phyloP scores from a whole-genome alignment of 2,888 invertebrate species.

The Caenorhabditis virilis region DNA sequence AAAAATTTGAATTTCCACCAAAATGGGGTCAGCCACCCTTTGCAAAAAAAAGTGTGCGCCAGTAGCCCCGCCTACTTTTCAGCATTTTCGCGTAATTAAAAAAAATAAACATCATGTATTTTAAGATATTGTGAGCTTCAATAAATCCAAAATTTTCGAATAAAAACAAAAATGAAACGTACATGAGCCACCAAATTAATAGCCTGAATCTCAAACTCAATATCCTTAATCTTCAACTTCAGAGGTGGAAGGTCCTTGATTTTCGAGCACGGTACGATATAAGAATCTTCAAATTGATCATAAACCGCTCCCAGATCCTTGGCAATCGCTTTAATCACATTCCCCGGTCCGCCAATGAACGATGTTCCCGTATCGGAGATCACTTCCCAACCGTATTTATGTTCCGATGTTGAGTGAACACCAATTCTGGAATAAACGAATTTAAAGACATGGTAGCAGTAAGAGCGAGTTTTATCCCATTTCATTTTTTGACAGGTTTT shows the following conservation, averaged over 20 bases:
- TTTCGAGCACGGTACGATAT: slow-evolving; percentile 28
- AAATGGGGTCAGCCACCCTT: no score
- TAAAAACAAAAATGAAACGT: no score
- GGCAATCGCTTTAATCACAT: slow-evolving; percentile 24
- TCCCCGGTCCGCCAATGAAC: slow-evolving; percentile 45
- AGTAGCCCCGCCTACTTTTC: no score
- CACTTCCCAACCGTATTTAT: slow-evolving; percentile 34
- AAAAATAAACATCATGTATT: no score
- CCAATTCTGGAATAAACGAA: slow-evolving; percentile 28
- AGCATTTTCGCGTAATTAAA: no score
- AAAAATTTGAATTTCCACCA: no score
- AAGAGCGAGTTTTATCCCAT: no score
- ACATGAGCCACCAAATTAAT: slow-evolving; percentile 33
- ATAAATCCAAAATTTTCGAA: no score
- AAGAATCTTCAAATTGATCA: slow-evolving; percentile 22
- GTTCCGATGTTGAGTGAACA: slow-evolving; percentile 8
- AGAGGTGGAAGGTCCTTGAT: slow-evolving; percentile 22
- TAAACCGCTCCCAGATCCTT: slow-evolving; percentile 27
- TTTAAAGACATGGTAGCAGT: no score
- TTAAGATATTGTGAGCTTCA: no score
- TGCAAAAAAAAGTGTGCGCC: no score
- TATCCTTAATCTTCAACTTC: slow-evolving; percentile 31
- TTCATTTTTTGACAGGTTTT: no score
- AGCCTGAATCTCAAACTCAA: slow-evolving; percentile 23
- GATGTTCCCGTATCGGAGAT: slow-evolving; percentile 54